Percentiles rank a stretch among this genome's conserved stretches.
Evolutionary conservation across 1,140 invertebrate genomes (phyloP).

Genomic region (Calycopis cecrops): DNA sequence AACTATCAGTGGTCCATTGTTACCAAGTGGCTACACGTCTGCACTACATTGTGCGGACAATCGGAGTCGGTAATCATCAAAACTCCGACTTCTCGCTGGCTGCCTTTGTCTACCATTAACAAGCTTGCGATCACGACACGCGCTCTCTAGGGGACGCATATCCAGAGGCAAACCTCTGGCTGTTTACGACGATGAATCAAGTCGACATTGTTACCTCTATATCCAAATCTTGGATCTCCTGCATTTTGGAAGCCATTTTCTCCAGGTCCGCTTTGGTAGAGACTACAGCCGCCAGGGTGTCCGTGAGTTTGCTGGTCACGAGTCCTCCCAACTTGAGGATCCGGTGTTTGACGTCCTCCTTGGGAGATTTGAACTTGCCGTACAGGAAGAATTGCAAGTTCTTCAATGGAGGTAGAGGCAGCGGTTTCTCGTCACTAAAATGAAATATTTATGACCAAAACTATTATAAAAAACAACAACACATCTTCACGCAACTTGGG

Average conservation of each 20-base stretch:
- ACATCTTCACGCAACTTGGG: too few species aligned
- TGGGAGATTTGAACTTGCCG: constrained; percentile 77
- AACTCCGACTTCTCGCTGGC: too few species aligned
- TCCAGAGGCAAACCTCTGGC: too few species aligned
- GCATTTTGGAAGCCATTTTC: constrained; percentile 80
- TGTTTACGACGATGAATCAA: too few species aligned
- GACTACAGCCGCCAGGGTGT: constrained; percentile 84
- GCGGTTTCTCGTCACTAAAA: constrained; percentile 60
- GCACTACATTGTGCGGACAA: too few species aligned
- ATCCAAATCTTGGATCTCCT: constrained; percentile 79
- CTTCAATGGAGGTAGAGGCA: constrained; percentile 80
- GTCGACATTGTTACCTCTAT: constrained; percentile 80
- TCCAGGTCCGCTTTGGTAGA: constrained; percentile 82
- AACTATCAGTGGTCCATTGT: too few species aligned
- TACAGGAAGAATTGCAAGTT: constrained; percentile 88
- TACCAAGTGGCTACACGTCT: too few species aligned
- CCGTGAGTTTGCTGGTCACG: constrained; percentile 79
- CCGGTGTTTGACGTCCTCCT: constrained; percentile 80
- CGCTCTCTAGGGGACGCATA: too few species aligned
- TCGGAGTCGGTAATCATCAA: too few species aligned
- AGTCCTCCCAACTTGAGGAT: constrained; percentile 87
- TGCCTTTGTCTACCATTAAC: too few species aligned
- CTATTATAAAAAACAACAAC: too few species aligned
- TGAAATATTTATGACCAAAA: constrained; percentile 20
- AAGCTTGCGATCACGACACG: too few species aligned